Percentiles rank a stretch among this genome's conserved stretches.
These are phyloP conservation scores for Parapsyche elsis DNA, from an alignment of 1,140 invertebrate species.

Conservation along the genomic window DNA sequence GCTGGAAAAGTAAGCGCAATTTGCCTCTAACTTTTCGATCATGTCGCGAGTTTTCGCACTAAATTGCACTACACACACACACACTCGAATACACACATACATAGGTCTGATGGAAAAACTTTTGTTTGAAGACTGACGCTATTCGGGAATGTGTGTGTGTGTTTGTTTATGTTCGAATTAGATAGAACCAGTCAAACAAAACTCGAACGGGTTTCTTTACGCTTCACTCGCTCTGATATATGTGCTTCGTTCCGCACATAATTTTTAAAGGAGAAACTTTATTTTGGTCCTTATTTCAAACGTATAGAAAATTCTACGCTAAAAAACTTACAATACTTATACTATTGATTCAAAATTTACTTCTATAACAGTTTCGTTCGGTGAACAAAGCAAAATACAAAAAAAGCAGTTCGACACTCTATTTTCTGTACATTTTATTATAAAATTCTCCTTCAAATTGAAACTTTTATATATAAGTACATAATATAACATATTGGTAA, in stretches of 20 bases:
- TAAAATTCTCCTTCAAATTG: too few relatives aligned
- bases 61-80: not conserved
- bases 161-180: constrained; percentile 29
- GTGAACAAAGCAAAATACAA: too few relatives aligned
- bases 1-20: not conserved
- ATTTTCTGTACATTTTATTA: too few relatives aligned
- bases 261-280: constrained; percentile 26
- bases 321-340: too few relatives aligned
- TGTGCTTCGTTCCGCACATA: constrained; percentile 7
- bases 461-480: too few relatives aligned
- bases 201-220: constrained; percentile 14
- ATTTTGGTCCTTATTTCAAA: not conserved
- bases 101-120: constrained; percentile 14
- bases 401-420: too few relatives aligned
- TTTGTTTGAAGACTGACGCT: constrained; percentile 13
- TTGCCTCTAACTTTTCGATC: constrained; percentile 19
- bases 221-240: constrained; percentile 19
- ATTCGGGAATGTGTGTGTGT: not conserved
- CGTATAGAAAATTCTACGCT: too few relatives aligned
- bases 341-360: too few relatives aligned
- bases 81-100: not conserved
- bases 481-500: not conserved
- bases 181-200: constrained; percentile 26
- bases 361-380: too few relatives aligned
- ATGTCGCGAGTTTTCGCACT: not conserved